A percentile compares a stretch with the other conserved stretches of the same genome.
These are phyloP conservation scores for Premnoplex brunnescens DNA, from an alignment of 2,797 vertebrate species.

Conservation along the genomic window DNA sequence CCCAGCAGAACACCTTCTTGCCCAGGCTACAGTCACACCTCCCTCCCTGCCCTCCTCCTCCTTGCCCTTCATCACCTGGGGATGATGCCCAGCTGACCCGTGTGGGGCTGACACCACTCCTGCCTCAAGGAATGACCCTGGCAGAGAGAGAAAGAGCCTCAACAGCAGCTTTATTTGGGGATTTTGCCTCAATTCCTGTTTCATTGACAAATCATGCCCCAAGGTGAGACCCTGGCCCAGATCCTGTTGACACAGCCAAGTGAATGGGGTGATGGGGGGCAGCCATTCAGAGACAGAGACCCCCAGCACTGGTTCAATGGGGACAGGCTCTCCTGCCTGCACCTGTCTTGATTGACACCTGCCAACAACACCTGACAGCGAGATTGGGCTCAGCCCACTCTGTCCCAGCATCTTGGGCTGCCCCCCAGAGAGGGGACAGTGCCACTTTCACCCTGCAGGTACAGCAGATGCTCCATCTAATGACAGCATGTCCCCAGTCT, in stretches of 20 bases:
- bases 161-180: not conserved
- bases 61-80: not conserved
- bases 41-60: not conserved
- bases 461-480: not conserved
- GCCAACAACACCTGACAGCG: not conserved
- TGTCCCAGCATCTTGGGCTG: not conserved
- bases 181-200: not conserved
- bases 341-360: not conserved
- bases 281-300: not conserved
- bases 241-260: not conserved
- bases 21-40: not conserved
- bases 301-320: not conserved
- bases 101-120: not conserved
- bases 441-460: fast-evolving
- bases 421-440: not conserved
- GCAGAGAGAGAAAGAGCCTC: not conserved
- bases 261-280: not conserved
- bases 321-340: not conserved
- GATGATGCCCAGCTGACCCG: not conserved
- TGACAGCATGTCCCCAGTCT: not conserved
- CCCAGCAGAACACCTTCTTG: too few relatives aligned
- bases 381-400: not conserved
- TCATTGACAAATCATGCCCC: fast-evolving
- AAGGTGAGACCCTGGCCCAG: not conserved
- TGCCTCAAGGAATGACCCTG: not conserved